Conservation (phyloP, 2,888 invertebrate species). For the Holacanthella duospinosa region DNA sequence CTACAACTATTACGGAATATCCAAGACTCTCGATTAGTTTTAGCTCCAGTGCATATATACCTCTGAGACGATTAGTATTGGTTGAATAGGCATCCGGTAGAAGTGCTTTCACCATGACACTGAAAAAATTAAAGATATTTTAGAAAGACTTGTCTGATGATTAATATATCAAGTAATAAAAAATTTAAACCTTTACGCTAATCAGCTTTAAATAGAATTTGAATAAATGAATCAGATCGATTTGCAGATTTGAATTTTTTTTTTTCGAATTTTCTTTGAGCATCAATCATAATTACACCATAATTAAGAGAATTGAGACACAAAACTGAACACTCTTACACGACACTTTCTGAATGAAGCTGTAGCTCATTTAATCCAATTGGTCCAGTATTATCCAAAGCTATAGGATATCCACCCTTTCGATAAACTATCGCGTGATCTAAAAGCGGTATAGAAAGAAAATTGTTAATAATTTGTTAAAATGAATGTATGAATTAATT, state of each 20-base stretch:
- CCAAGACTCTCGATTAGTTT: slow-evolving; percentile 51
- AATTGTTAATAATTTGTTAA: slow-evolving; percentile 15
- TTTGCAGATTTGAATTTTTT: too few relatives aligned
- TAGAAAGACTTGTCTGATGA: too few relatives aligned
- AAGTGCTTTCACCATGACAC: slow-evolving; percentile 50
- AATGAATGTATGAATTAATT: slow-evolving; percentile 7
- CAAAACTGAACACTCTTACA: slow-evolving; percentile 42
- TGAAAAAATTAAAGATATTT: slow-evolving; percentile 40
- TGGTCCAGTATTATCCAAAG: slow-evolving; percentile 39
- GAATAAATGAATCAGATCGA: too few relatives aligned
- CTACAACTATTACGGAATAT: slow-evolving; percentile 49
- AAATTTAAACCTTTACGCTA: too few relatives aligned
- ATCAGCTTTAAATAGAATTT: too few relatives aligned
- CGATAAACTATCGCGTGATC: slow-evolving; percentile 49
- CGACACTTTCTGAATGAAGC: slow-evolving; percentile 42
- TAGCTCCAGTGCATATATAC: slow-evolving; percentile 46
- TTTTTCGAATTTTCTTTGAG: too few relatives aligned
- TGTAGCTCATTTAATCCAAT: slow-evolving; percentile 44
- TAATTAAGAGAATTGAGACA: not conserved
- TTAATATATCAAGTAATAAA: too few relatives aligned
- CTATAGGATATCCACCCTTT: slow-evolving; percentile 48
- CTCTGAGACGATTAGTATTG: slow-evolving; percentile 51
- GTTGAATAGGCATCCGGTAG: slow-evolving; percentile 49
- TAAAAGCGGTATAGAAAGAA: too few relatives aligned
- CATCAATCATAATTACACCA: too few relatives aligned